These are phyloP conservation scores for Loriculus beryllinus DNA, from an alignment of 2,797 vertebrate species.

Conservation along the genomic window DNA sequence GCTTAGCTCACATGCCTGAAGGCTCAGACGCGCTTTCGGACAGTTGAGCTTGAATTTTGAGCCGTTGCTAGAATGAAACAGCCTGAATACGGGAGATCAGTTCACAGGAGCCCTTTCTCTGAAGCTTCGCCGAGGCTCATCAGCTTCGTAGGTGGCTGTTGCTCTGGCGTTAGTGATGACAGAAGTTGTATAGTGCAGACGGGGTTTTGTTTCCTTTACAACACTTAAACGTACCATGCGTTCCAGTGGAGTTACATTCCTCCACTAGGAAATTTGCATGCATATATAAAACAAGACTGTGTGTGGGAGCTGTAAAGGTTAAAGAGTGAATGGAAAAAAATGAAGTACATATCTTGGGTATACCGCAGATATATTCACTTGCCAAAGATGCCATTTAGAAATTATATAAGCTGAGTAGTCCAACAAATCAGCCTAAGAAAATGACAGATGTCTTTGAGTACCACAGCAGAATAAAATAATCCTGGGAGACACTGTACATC, in stretches of 20 bases:
- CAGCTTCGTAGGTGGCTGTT: not conserved
- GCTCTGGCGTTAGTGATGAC: not conserved
- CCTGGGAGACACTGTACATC: not conserved
- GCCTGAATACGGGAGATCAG: accelerated
- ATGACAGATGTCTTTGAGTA: not conserved
- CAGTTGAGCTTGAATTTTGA: not conserved
- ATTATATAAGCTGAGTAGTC: not conserved
- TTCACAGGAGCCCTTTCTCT: not conserved
- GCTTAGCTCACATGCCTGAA: accelerated
- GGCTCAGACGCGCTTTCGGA: accelerated
- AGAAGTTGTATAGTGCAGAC: not conserved
- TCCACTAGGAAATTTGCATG: not conserved
- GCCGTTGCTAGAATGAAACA: not conserved
- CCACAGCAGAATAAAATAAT: not conserved
- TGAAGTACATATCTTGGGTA: not conserved
- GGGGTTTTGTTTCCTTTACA: not conserved
- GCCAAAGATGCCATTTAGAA: not conserved
- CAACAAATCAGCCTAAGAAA: not conserved
- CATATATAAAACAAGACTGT: accelerated
- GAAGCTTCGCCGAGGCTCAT: not conserved
- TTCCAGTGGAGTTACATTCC: not conserved
- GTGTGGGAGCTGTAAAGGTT: not conserved
- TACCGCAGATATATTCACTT: not conserved
- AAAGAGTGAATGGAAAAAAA: not conserved
- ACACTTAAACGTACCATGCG: accelerated